Conservation (phyloP, 1,140 invertebrate genomes). For the Pogonognathellus flavescens region DNA sequence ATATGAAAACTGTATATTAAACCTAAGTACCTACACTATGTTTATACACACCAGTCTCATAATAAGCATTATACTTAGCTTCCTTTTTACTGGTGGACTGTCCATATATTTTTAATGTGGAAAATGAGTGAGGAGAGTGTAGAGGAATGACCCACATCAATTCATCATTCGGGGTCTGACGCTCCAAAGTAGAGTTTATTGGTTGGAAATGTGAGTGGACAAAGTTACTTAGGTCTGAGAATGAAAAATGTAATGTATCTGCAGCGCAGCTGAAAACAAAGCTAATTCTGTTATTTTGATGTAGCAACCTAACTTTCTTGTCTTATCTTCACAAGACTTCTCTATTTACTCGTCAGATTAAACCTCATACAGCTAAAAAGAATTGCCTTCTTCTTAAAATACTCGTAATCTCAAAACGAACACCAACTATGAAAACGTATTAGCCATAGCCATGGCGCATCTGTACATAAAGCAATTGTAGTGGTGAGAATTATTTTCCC, state of each 20-base stretch:
- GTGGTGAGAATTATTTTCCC: too few relatives aligned
- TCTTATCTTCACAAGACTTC: slow-evolving; percentile 14
- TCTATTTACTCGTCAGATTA: slow-evolving; percentile 3
- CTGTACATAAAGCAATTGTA: too few relatives aligned
- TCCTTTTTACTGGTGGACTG: not conserved
- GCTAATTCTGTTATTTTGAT: not conserved
- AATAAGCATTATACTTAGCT: not conserved
- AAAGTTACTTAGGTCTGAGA: not conserved
- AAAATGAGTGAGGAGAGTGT: not conserved
- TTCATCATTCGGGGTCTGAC: slow-evolving; percentile 23
- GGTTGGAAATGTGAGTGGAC: not conserved
- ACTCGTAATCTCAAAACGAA: too few relatives aligned
- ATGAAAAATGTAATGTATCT: too few relatives aligned
- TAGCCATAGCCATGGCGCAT: too few relatives aligned
- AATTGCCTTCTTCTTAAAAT: too few relatives aligned
- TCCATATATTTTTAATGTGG: not conserved
- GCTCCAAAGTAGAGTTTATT: not conserved
- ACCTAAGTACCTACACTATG: too few relatives aligned
- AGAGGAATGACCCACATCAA: slow-evolving; percentile 44
- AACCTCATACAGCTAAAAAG: not conserved
- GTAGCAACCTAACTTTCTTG: slow-evolving; percentile 2
- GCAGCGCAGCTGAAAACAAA: not conserved
- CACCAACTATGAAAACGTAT: too few relatives aligned
- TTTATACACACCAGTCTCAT: not conserved
- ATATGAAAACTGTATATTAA: too few relatives aligned